Evolutionary conservation across 2,888 invertebrate species (phyloP).

Genomic region (Linyphia triangularis): DNA sequence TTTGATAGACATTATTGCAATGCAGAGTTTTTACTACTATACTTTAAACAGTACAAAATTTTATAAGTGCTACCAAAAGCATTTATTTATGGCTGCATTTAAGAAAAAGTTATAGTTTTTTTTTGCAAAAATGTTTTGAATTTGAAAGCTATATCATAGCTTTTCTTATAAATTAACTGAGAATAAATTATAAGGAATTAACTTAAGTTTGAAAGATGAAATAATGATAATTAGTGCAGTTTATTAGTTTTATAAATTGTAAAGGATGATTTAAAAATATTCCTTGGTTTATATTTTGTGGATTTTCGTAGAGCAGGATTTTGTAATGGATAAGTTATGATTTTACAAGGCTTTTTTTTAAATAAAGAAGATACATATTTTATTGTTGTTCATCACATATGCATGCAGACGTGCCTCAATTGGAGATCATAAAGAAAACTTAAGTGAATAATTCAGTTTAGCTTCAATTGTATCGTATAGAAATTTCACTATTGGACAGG

Average conservation of each 20-base stretch:
- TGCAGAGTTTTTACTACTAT: slow-evolving; percentile 7
- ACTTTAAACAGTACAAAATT: not conserved
- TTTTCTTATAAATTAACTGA: too few relatives aligned
- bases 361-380: too few relatives aligned
- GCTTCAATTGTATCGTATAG: too few relatives aligned
- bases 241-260: not conserved
- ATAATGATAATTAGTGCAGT: slow-evolving; percentile 10
- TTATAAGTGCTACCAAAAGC: not conserved
- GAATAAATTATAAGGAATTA: too few relatives aligned
- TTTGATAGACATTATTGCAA: not conserved
- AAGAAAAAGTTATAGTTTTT: slow-evolving; percentile 21
- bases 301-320: not conserved
- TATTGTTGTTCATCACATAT: too few relatives aligned
- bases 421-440: too few relatives aligned
- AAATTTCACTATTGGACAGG: too few relatives aligned
- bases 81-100: slow-evolving; percentile 19
- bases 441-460: too few relatives aligned
- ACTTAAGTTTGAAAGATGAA: not conserved
- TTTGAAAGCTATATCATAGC: not conserved
- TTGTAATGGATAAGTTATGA: not conserved
- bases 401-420: too few relatives aligned
- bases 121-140: not conserved
- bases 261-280: not conserved
- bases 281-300: not conserved
- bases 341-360: too few relatives aligned